These are phyloP conservation scores for Polia nebulosa DNA, from an alignment of 2,888 invertebrate species.

Conservation along the genomic window DNA sequence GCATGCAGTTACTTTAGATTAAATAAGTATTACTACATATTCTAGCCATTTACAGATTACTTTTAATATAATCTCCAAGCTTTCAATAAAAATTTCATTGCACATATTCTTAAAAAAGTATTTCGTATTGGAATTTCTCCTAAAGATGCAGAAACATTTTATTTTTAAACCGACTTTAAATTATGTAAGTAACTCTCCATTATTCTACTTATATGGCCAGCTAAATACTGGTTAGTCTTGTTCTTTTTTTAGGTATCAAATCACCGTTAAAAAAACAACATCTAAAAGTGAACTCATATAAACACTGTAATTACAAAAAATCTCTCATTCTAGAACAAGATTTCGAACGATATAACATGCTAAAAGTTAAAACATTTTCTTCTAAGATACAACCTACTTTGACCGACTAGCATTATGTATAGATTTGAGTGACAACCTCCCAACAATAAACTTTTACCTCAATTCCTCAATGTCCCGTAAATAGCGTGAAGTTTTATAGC, in stretches of 20 bases:
- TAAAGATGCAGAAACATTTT: not conserved
- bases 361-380: not conserved
- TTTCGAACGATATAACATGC: not conserved
- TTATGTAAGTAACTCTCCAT: not conserved
- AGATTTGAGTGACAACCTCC: slow-evolving; percentile 34
- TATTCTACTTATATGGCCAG: not conserved
- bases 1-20: slow-evolving; percentile 20
- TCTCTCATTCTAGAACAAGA: too few species aligned
- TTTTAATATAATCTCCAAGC: not conserved
- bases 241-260: not conserved
- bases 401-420: not conserved
- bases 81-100: not conserved
- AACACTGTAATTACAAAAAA: not conserved
- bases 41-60: not conserved
- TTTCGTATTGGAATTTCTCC: not conserved
- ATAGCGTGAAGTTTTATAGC: slow-evolving; percentile 48
- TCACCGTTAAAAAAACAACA: not conserved
- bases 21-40: not conserved
- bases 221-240: slow-evolving; percentile 9
- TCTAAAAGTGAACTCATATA: not conserved
- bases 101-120: not conserved
- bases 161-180: not conserved
- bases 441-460: slow-evolving; percentile 44
- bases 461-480: slow-evolving; percentile 28
- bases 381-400: not conserved